phyloP scores from a whole-genome alignment of 2,113 vertebrate species.

The Lethenteron reissneri region DNA sequence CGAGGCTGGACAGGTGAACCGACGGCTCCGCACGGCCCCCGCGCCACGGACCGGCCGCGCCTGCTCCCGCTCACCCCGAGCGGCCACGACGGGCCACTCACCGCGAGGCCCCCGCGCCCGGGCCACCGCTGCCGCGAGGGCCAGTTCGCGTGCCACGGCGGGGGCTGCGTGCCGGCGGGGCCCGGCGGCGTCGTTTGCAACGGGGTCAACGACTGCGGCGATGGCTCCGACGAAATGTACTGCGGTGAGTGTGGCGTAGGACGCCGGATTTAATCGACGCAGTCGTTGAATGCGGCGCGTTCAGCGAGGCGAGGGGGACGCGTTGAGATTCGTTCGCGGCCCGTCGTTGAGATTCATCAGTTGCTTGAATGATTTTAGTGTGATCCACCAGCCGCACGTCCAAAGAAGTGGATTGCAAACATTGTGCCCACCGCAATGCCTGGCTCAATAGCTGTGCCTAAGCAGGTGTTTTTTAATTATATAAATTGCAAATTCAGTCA shows the following conservation, averaged over 20 bases:
- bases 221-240: constrained; percentile 30
- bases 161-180: constrained; percentile 27
- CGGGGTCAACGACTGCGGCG: constrained; percentile 33
- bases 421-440: no score
- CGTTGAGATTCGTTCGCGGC: no score
- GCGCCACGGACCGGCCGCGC: neutral
- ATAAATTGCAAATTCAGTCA: no score
- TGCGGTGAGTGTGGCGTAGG: constrained; percentile 23
- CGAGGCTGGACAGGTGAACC: neutral
- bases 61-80: neutral
- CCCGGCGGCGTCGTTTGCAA: constrained; percentile 26
- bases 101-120: neutral
- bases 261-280: no score
- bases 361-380: no score
- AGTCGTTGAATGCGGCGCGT: no score
- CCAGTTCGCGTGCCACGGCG: constrained; percentile 29
- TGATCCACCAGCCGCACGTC: no score
- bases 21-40: neutral
- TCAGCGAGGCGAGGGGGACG: no score
- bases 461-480: no score
- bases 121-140: constrained; percentile 17
- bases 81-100: neutral
- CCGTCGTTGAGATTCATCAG: no score
- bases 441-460: no score
- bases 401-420: no score